Evolutionary conservation across 2,888 invertebrate genomes (phyloP).

Genomic region (Stegana nigrithorax): DNA sequence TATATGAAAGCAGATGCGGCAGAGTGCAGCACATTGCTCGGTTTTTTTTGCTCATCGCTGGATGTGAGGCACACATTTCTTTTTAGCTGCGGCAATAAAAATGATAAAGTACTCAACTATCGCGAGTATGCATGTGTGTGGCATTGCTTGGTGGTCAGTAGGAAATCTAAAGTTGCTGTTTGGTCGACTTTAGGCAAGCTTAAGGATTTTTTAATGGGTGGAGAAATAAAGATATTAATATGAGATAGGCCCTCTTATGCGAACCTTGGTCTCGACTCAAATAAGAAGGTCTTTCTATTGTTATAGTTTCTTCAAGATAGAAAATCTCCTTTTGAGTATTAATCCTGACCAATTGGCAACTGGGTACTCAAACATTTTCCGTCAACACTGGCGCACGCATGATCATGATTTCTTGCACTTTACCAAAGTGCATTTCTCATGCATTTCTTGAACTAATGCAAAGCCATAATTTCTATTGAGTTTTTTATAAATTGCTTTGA

Average conservation of each 20-base stretch:
- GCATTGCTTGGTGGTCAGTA: background rate
- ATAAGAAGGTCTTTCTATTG: no score
- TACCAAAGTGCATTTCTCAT: background rate
- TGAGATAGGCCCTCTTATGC: no score
- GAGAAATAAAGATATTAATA: no score
- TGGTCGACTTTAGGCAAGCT: no score
- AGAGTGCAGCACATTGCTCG: constrained; percentile 15
- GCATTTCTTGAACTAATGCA: constrained; percentile 23
- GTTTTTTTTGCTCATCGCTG: background rate
- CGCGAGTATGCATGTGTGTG: background rate
- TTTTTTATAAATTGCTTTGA: background rate
- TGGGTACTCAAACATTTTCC: background rate
- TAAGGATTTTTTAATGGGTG: no score
- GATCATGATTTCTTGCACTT: constrained; percentile 4
- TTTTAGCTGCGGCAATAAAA: constrained; percentile 45
- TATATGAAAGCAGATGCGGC: constrained; percentile 7
- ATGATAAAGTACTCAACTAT: constrained; percentile 51
- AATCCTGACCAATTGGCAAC: no score
- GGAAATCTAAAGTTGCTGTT: no score
- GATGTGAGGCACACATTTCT: constrained; percentile 9
- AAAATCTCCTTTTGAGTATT: no score
- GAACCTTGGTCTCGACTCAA: no score
- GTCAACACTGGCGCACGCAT: background rate
- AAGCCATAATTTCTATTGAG: constrained; percentile 45
- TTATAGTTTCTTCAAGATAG: no score